phyloP scores from a whole-genome alignment of 1,140 invertebrate species.

The Oscheius sp. region DNA sequence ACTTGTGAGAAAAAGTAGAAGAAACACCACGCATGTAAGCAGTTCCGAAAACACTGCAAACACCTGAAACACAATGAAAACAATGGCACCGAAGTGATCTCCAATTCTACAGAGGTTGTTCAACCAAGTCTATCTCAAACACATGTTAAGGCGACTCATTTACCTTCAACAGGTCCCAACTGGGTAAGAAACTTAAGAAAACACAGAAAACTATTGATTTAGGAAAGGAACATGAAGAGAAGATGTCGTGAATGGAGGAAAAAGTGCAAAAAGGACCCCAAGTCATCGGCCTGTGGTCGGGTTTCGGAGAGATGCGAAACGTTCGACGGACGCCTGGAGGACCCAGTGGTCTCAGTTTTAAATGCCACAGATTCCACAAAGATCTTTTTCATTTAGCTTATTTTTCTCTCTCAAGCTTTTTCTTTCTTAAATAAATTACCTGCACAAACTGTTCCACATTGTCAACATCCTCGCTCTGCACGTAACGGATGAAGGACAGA shows the following conservation, averaged over 20 bases:
- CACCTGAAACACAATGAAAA: background rate
- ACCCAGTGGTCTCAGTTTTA: too few relatives aligned
- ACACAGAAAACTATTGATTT: background rate
- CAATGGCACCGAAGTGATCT: too few relatives aligned
- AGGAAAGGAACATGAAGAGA: background rate
- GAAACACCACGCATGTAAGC: conserved; percentile 19
- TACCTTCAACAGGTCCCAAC: background rate
- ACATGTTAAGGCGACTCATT: too few relatives aligned
- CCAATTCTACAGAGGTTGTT: too few relatives aligned
- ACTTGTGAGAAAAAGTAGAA: conserved; percentile 8
- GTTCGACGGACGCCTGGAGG: too few relatives aligned
- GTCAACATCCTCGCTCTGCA: conserved; percentile 58
- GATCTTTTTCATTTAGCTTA: too few relatives aligned
- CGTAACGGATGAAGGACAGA: conserved; percentile 55
- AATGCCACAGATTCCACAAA: too few relatives aligned
- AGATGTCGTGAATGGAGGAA: background rate
- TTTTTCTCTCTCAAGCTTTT: too few relatives aligned
- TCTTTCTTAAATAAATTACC: conserved; percentile 28
- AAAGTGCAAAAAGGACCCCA: background rate
- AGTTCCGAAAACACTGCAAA: conserved; percentile 12
- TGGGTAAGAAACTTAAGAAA: background rate
- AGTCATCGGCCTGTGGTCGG: too few relatives aligned
- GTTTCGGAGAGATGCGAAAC: too few relatives aligned
- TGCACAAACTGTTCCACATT: conserved; percentile 57
- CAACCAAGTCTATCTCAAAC: too few relatives aligned